These are phyloP conservation scores for Gymnoscopelus braueri DNA, from an alignment of 2,797 vertebrate genomes.

Conservation along the genomic window DNA sequence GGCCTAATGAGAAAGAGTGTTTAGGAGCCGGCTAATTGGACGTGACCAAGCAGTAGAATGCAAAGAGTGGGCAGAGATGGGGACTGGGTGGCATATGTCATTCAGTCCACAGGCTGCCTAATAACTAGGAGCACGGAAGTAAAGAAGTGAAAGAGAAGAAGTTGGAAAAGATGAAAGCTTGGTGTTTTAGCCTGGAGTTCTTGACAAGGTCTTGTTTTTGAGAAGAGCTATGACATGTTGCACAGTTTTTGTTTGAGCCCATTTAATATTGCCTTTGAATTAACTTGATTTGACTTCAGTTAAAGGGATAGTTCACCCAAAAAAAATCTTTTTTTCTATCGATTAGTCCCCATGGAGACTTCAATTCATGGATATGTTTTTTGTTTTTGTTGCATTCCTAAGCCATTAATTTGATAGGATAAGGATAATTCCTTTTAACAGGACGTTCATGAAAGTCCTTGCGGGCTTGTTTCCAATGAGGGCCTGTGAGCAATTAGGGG, in stretches of 20 bases:
- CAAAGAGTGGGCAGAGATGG: slow-evolving; percentile 56
- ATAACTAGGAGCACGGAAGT: slow-evolving; percentile 27
- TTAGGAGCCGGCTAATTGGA: slow-evolving; percentile 77
- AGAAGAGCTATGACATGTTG: not conserved
- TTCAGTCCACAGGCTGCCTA: slow-evolving; percentile 44
- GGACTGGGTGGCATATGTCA: slow-evolving; percentile 53
- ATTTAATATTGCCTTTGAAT: not conserved
- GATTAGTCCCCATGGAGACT: no score
- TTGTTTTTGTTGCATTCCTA: no score
- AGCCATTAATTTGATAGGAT: no score
- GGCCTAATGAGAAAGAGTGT: slow-evolving; percentile 77
- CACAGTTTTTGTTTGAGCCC: no score
- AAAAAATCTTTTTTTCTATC: no score
- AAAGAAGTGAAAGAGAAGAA: slow-evolving; percentile 18
- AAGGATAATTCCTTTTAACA: no score
- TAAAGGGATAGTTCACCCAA: no score
- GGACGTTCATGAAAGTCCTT: no score
- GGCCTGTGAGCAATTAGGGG: no score
- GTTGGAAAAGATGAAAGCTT: slow-evolving; percentile 8
- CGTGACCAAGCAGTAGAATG: slow-evolving; percentile 74
- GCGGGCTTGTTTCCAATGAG: no score
- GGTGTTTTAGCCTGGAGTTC: slow-evolving; percentile 2
- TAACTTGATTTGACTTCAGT: not conserved
- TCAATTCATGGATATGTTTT: no score
- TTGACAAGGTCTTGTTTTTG: not conserved